A percentile compares a stretch with the other conserved stretches of the same genome.
Evolutionary conservation across 2,888 invertebrate species (phyloP).

Genomic region (Alloscopus bannaensis): DNA sequence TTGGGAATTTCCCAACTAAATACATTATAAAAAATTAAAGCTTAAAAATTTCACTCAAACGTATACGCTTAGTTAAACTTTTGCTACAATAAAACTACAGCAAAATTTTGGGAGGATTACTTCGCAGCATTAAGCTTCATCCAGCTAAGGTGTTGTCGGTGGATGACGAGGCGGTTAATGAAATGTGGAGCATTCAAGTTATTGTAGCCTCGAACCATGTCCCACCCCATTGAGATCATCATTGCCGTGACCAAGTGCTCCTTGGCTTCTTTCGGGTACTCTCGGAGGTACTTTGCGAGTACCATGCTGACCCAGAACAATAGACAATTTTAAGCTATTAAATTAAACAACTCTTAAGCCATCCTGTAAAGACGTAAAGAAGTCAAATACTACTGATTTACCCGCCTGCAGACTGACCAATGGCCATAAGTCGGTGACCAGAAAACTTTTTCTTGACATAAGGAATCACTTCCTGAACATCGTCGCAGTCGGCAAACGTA

Average conservation of each 20-base stretch:
- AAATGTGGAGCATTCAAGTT: constrained; percentile 82
- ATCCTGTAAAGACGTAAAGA: background rate
- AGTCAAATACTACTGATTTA: constrained; percentile 62
- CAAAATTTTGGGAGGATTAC: no score
- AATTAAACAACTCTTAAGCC: background rate
- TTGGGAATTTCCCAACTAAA: no score
- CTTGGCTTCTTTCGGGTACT: constrained; percentile 74
- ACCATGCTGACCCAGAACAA: constrained; percentile 48
- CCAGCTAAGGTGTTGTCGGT: constrained; percentile 48
- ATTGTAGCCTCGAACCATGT: constrained; percentile 83
- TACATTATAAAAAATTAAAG: no score
- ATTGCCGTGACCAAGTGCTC: constrained; percentile 81
- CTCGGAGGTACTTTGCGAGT: constrained; percentile 49
- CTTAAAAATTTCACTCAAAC: no score
- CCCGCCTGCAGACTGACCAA: constrained; percentile 90
- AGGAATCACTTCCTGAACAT: constrained; percentile 83
- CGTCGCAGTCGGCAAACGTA: constrained; percentile 88
- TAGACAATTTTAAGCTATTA: no score
- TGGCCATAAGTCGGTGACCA: constrained; percentile 82
- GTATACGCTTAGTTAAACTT: no score
- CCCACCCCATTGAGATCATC: constrained; percentile 87
- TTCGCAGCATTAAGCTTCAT: constrained; percentile 54
- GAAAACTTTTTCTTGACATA: constrained; percentile 80
- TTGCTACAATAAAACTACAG: no score
- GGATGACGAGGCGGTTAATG: constrained; percentile 43